These are phyloP conservation scores for Blennius ocellaris DNA, from an alignment of 2,113 vertebrate genomes.

Conservation along the genomic window DNA sequence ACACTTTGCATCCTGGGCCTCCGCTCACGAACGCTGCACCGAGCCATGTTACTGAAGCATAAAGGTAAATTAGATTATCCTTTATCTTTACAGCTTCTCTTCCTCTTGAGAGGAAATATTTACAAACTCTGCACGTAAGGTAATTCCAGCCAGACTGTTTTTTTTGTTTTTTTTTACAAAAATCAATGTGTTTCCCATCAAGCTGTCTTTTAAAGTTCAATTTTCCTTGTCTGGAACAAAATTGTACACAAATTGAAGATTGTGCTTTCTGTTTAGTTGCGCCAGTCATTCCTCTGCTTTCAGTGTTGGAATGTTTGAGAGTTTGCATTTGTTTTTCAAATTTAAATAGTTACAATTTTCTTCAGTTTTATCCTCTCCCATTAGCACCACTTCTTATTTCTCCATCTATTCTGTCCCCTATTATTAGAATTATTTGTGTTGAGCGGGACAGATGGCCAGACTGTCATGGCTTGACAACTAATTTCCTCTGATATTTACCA, in stretches of 20 bases:
- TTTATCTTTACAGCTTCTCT: background rate
- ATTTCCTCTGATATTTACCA: conserved; percentile 57
- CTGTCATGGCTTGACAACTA: conserved; percentile 48
- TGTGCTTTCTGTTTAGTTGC: background rate
- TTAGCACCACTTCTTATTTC: conserved; percentile 1
- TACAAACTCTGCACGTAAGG: background rate
- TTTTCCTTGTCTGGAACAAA: background rate
- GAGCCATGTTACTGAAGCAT: background rate
- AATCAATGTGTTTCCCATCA: background rate
- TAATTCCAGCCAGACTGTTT: background rate
- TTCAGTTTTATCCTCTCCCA: background rate
- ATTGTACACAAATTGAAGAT: background rate
- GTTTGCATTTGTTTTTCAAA: background rate
- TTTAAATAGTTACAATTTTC: background rate
- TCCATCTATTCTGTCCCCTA: conserved; percentile 4
- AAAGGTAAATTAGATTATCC: background rate
- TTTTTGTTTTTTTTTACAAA: background rate
- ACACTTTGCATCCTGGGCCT: too few species aligned
- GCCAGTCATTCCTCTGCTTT: background rate
- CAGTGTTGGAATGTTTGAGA: background rate
- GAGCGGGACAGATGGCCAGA: conserved; percentile 39
- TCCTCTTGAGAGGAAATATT: background rate
- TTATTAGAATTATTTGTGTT: conserved; percentile 41
- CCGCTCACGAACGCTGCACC: too few species aligned
- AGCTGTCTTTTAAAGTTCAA: background rate